These are phyloP conservation scores for Smithornis capensis DNA, from an alignment of 2,113 vertebrate species.

Conservation along the genomic window DNA sequence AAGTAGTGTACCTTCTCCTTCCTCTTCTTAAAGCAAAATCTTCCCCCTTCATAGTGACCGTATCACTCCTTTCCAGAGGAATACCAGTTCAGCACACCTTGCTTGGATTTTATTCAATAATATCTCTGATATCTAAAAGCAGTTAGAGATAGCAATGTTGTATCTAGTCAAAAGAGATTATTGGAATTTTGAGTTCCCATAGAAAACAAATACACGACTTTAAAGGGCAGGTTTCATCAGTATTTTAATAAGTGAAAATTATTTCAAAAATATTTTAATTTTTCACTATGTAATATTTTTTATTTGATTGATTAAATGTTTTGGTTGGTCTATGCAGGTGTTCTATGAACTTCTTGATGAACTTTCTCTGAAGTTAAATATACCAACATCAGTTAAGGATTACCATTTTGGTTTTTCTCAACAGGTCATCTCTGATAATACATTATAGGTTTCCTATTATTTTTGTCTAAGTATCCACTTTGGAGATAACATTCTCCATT, in stretches of 20 bases:
- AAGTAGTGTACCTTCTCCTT: neutral
- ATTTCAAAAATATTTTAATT: neutral
- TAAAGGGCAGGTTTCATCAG: neutral
- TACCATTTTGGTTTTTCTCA: neutral
- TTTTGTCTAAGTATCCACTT: neutral
- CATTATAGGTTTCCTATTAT: neutral
- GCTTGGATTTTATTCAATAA: neutral
- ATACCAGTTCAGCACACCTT: neutral
- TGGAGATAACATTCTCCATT: neutral
- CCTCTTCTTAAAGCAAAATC: neutral
- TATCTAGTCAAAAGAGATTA: neutral
- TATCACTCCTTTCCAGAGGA: neutral
- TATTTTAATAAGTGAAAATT: neutral
- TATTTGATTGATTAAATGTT: neutral
- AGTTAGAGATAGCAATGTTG: neutral
- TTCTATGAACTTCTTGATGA: neutral
- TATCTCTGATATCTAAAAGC: neutral
- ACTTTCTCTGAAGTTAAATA: neutral
- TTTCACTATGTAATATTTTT: neutral
- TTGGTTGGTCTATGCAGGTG: neutral
- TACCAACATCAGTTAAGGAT: neutral
- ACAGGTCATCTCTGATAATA: neutral
- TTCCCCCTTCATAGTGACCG: neutral
- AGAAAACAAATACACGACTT: neutral
- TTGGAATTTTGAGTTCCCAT: neutral